Conservation (phyloP, 2,797 vertebrate genomes). For the Chelon labrosus region DNA sequence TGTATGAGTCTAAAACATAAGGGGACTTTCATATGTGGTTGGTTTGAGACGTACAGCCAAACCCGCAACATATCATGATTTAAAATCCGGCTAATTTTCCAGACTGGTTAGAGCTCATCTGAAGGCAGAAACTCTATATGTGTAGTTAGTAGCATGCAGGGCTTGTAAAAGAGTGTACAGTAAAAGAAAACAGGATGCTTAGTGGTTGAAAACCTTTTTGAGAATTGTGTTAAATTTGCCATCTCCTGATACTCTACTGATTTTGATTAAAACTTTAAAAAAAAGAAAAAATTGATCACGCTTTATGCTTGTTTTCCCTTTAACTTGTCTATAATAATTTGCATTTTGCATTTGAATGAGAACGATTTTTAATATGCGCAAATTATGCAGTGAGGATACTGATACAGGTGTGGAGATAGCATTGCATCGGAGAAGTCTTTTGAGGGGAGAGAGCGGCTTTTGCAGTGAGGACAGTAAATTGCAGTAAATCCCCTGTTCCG, state of each 20-base stretch:
- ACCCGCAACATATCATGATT: not conserved
- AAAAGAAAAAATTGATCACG: not conserved
- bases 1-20: not conserved
- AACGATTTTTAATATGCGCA: not conserved
- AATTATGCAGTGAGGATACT: not conserved
- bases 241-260: too few relatives aligned
- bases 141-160: too few relatives aligned
- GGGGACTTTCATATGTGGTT: not conserved
- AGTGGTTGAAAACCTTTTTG: too few relatives aligned
- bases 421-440: not conserved
- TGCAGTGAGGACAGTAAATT: conserved; percentile 40
- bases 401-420: too few relatives aligned
- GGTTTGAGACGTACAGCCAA: too few relatives aligned
- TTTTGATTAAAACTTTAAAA: too few relatives aligned
- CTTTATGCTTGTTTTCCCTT: not conserved
- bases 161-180: too few relatives aligned
- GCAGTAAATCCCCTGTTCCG: conserved; percentile 43
- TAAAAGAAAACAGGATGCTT: too few relatives aligned
- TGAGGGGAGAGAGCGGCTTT: not conserved
- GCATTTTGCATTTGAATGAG: not conserved
- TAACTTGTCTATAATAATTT: not conserved
- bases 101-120: too few relatives aligned
- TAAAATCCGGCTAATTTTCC: too few relatives aligned
- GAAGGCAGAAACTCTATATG: too few relatives aligned
- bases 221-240: too few relatives aligned